These are phyloP conservation scores for Aphidoletes aphidimyza DNA, from an alignment of 2,888 invertebrate species.

Conservation along the genomic window DNA sequence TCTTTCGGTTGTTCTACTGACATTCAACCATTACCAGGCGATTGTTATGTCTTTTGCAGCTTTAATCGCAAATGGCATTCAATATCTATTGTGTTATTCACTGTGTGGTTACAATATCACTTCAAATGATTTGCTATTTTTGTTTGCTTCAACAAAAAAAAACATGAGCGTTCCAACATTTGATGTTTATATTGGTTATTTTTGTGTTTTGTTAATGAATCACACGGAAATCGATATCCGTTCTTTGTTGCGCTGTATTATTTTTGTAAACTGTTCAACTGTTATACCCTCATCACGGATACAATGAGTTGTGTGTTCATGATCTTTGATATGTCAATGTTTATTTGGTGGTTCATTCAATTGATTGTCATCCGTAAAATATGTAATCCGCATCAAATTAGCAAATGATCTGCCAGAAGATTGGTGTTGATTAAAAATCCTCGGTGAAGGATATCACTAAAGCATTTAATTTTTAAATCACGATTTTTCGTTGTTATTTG, in stretches of 20 bases:
- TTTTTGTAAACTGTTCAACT: neutral
- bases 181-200: too few species aligned
- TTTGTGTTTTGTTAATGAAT: neutral
- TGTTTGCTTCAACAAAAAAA: too few species aligned
- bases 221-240: conserved; percentile 29
- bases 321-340: neutral
- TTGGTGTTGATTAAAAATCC: conserved; percentile 30
- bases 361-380: neutral
- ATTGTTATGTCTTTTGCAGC: neutral
- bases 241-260: neutral
- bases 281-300: neutral
- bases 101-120: neutral
- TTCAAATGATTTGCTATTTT: neutral
- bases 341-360: neutral
- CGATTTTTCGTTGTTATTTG: neutral
- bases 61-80: neutral
- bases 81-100: neutral
- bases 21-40: conserved; percentile 28
- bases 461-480: neutral
- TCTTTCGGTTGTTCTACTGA: neutral
- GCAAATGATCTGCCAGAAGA: neutral
- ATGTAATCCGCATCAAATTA: neutral
- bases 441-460: neutral
- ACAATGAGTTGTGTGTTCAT: neutral
- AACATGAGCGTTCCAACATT: neutral